phyloP scores from a whole-genome alignment of 2,888 invertebrate species.

The Spisula solida region DNA sequence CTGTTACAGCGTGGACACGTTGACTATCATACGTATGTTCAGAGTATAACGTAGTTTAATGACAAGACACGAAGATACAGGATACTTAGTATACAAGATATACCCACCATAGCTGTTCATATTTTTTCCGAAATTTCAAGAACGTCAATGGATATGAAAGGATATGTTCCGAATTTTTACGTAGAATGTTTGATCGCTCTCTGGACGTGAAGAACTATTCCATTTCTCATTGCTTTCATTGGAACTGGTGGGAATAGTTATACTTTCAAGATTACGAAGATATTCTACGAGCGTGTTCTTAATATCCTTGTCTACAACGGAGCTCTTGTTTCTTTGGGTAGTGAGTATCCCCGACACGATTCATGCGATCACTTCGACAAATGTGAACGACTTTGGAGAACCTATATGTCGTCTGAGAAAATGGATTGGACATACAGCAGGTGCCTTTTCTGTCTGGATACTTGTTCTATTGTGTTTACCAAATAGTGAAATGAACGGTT shows the following conservation, averaged over 20 bases:
- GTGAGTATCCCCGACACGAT: background rate
- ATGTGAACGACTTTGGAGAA: slow-evolving; percentile 8
- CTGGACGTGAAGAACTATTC: slow-evolving; percentile 31
- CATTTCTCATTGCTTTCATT: slow-evolving; percentile 20
- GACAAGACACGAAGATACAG: too few species aligned
- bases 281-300: slow-evolving; percentile 44
- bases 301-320: slow-evolving; percentile 35
- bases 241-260: slow-evolving; percentile 41
- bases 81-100: too few species aligned
- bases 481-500: background rate
- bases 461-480: slow-evolving; percentile 33
- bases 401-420: slow-evolving; percentile 6
- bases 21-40: too few species aligned
- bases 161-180: slow-evolving; percentile 11
- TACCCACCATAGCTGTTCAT: background rate
- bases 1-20: too few species aligned
- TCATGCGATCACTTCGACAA: background rate
- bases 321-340: slow-evolving; percentile 39
- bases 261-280: slow-evolving; percentile 35
- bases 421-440: slow-evolving; percentile 32
- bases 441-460: slow-evolving; percentile 35
- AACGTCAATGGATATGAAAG: background rate
- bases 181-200: slow-evolving; percentile 13
- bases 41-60: too few species aligned
- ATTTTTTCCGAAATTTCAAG: background rate